A percentile compares a stretch with the other conserved stretches of the same genome.
phyloP scores from a whole-genome alignment of 2,888 invertebrate genomes.

The Aphodius granarius region DNA sequence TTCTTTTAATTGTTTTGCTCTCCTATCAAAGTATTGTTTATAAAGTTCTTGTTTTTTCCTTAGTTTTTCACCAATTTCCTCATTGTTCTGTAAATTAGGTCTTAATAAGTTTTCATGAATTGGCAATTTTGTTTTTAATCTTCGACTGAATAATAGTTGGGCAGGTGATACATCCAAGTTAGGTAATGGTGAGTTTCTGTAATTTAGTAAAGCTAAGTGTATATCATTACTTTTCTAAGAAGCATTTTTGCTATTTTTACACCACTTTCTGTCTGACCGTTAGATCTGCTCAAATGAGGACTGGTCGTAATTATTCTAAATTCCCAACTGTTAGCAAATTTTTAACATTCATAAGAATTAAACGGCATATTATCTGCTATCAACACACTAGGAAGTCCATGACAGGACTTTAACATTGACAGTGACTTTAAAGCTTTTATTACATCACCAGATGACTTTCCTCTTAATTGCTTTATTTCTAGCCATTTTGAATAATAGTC shows the following conservation, averaged over 20 bases:
- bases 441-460: not conserved
- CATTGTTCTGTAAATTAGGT: too few relatives aligned
- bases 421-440: too few relatives aligned
- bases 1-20: not conserved
- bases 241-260: slow-evolving; percentile 5
- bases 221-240: slow-evolving; percentile 7
- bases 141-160: not conserved
- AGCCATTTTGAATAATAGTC: slow-evolving; percentile 33
- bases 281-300: slow-evolving; percentile 17
- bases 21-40: slow-evolving; percentile 13
- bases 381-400: too few relatives aligned
- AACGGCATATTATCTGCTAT: not conserved
- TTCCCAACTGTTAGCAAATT: slow-evolving; percentile 8
- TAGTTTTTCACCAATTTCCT: too few relatives aligned
- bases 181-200: slow-evolving; percentile 6
- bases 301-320: slow-evolving; percentile 15
- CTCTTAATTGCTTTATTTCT: not conserved
- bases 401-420: too few relatives aligned
- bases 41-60: not conserved
- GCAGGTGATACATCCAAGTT: slow-evolving; percentile 2
- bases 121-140: not conserved
- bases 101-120: too few relatives aligned
- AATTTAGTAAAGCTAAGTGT: slow-evolving; percentile 7
- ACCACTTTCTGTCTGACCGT: slow-evolving; percentile 16
- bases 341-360: not conserved